Evolutionary conservation across 2,113 vertebrate species (phyloP).

Genomic region (Pavo muticus): DNA sequence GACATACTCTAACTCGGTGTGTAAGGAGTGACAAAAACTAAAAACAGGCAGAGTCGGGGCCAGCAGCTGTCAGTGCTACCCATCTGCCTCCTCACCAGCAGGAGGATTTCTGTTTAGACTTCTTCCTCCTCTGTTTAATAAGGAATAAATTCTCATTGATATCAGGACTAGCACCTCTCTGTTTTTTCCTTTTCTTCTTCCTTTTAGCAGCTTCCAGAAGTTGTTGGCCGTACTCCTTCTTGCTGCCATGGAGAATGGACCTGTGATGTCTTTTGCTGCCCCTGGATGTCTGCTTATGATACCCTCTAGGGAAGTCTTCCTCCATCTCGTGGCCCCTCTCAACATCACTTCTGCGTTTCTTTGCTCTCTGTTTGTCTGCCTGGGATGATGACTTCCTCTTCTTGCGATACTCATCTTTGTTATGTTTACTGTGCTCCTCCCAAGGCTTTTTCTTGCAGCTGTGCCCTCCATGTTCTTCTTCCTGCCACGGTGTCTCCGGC

Average conservation of each 20-base stretch:
- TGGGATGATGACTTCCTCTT: not conserved
- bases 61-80: not conserved
- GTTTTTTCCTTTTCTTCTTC: slow-evolving; percentile 45
- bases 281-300: not conserved
- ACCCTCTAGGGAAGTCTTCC: slow-evolving; percentile 74
- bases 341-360: not conserved
- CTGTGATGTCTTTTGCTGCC: not conserved
- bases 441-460: slow-evolving; percentile 17
- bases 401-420: not conserved
- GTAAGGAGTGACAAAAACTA: not conserved
- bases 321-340: not conserved
- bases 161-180: not conserved
- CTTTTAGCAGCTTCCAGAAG: slow-evolving; percentile 12
- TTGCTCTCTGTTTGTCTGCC: not conserved
- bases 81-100: not conserved
- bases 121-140: slow-evolving; percentile 81
- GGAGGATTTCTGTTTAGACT: slow-evolving; percentile 53
- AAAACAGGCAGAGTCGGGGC: not conserved
- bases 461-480: not conserved
- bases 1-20: not conserved
- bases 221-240: not conserved
- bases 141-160: slow-evolving; percentile 73
- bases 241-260: slow-evolving; percentile 7
- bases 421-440: slow-evolving; percentile 2
- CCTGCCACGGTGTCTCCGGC: not conserved